Base-by-base conservation (phyloP, 2,888 invertebrate species). In the Panzeria rudis region DNA sequence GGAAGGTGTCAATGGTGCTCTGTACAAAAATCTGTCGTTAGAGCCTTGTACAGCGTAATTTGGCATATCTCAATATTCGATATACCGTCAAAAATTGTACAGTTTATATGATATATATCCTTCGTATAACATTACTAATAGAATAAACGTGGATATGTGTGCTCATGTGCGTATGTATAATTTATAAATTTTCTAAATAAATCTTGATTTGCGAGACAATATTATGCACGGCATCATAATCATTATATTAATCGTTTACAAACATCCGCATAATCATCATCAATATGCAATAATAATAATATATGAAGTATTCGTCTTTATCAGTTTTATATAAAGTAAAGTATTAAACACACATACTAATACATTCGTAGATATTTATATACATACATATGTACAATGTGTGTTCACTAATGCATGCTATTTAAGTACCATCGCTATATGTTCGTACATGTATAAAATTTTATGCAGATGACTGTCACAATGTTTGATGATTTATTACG, bases 401-500 rank as follows among this genome's bases (percentile, higher is more conserved):
- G 23, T 52, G 23, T 23, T 41, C 15, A 52, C 1, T 23, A 23
- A 52, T 23, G 20, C 9, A 23, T 52, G 3, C 20, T 52, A 3
- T 13, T 52, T 52, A 11, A 23, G 23, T 23, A 52, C 47, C 44
- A 44, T 47, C 47, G 8, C 47, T 47, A 2, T 17, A 50, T 50
- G 50, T 50, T 17, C 20, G 50, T 9, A 9, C 23, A 44, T 56
- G 17, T 41, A 25, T 15, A 50, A 20, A 78, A 59, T 66, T 56
- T 69, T 50, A 81, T 73, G 77, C 69, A 64, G 73, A 77, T 76
- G 77, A 77, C 38, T 73, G 59, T 72, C 61, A 85, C 84, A 76
- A 78, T 76, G 47, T 78, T 86, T 78, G 41, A 89, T 89, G 90
- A 90, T 90, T 90, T 90, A 90, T 89, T 89, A 89, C 89, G 89